Conservation (phyloP, 1,140 invertebrate species). For the Drosophila subobscura region DNA sequence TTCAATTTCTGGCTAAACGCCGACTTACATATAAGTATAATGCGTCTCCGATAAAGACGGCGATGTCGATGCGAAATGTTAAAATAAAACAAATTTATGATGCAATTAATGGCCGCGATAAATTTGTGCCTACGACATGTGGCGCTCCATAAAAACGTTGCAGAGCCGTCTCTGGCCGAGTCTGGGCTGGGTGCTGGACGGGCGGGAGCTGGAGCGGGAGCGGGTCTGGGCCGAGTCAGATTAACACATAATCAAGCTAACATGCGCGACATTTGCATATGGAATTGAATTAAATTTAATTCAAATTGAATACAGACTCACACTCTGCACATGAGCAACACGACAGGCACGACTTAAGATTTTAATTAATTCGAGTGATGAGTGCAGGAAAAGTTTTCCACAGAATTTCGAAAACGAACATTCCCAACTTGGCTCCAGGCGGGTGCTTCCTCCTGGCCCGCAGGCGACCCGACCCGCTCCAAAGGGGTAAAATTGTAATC, state of each 20-base stretch:
- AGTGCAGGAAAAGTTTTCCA: constrained; percentile 55
- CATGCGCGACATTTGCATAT: constrained; percentile 77
- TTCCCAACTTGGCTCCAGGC: constrained; percentile 35
- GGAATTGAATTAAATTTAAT: constrained; percentile 76
- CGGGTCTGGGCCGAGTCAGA: constrained; percentile 44
- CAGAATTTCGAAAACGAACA: constrained; percentile 49
- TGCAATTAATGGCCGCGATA: constrained; percentile 78
- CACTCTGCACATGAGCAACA: constrained; percentile 35
- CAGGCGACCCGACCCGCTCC: constrained; percentile 4
- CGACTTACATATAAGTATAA: constrained; percentile 76
- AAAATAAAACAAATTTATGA: constrained; percentile 82
- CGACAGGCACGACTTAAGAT: constrained; percentile 63
- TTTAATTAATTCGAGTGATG: constrained; percentile 70
- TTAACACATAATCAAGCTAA: constrained; percentile 82
- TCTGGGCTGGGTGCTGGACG: neutral
- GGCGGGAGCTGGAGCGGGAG: neutral
- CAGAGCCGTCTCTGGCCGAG: constrained; percentile 7
- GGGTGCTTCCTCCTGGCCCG: constrained; percentile 10
- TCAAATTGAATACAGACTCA: constrained; percentile 48
- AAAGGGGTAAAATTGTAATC: constrained; percentile 64
- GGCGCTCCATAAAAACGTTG: constrained; percentile 60
- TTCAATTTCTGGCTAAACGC: constrained; percentile 58
- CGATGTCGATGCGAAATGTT: constrained; percentile 72
- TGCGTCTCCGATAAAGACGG: constrained; percentile 64
- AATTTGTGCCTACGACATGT: constrained; percentile 73